Evolutionary conservation across 2,797 vertebrate genomes (phyloP), one percentile per base, ranked within the genome.

Genomic region (Austrolebias charrua): DNA sequence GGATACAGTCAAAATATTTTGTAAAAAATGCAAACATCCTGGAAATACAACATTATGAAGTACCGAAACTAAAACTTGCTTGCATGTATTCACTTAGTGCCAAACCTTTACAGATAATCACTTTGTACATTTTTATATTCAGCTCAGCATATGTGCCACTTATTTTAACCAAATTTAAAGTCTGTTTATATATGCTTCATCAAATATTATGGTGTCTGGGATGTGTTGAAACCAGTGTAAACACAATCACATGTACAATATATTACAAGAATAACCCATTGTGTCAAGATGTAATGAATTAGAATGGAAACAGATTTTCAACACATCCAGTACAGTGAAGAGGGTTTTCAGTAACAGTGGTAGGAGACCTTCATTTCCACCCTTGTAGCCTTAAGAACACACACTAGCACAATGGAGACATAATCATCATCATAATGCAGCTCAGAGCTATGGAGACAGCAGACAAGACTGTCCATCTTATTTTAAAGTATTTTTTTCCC

Each of bases 381-480:
- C 73, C 70, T 83, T 76, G 69, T 68, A 11, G 15, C 66, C 71
- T 77, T 79, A 71, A 54, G 71, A 77, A 70, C 62, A 49, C 67
- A 51, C 60, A 66, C 49, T 29, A 44, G 66, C 54, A 87, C 72
- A 90, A 83, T 80, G 63, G 69, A 89, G 73, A 82, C 76, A 85
- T 81, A n/a, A n/a, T n/a, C n/a, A n/a, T n/a, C n/a, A n/a, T n/a
- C n/a, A n/a, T n/a, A 85, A 88, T 85, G 76, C 87, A 83, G 75
- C 64, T 58, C 73, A 60, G 60, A 81, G 63, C 75, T 79, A 35
- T 62, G 70, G 57, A 79, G 75, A 76, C 81, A 77, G 79, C 75
- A 83, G 79, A 76, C 62, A 4, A 80, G 79, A 78, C 82, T 81
- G 71, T 81, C 73, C 76, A 71, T 73, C 73, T 89, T 83, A 88